Conservation (phyloP, 2,113 vertebrate species). For the Cephalophus harveyi region DNA sequence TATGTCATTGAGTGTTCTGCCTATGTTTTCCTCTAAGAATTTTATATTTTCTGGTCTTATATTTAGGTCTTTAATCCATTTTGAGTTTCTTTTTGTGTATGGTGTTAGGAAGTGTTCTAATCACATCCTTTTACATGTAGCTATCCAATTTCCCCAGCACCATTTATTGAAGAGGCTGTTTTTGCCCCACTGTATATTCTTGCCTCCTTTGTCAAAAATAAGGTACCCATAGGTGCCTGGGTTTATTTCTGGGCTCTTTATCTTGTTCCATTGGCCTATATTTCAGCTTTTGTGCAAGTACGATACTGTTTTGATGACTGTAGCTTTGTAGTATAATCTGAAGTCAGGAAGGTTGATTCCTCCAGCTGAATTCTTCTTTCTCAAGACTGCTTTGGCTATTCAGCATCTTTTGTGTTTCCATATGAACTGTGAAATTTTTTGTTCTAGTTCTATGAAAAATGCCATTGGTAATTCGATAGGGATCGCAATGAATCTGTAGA, state of each 20-base stretch:
- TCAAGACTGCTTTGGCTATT: neutral
- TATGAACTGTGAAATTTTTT: neutral
- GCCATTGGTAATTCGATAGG: neutral
- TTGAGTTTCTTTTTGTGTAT: neutral
- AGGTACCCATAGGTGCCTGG: neutral
- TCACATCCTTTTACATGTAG: neutral
- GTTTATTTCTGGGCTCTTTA: neutral
- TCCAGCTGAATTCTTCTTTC: neutral
- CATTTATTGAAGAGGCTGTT: neutral
- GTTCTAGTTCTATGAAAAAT: neutral
- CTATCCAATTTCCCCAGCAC: neutral
- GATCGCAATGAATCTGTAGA: neutral
- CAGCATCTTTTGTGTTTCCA: neutral
- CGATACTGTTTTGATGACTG: neutral
- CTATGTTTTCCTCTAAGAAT: neutral
- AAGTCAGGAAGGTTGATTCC: neutral
- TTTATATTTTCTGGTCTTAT: neutral
- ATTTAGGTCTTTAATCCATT: neutral
- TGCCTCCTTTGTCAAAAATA: neutral
- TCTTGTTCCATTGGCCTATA: neutral
- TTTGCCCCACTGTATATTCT: neutral
- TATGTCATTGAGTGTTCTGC: neutral
- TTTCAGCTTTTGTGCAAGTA: neutral
- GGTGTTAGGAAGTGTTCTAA: neutral
- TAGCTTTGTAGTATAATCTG: neutral